These are phyloP conservation scores for Heterochromis multidens DNA, from an alignment of 2,113 vertebrate genomes.

Conservation along the genomic window DNA sequence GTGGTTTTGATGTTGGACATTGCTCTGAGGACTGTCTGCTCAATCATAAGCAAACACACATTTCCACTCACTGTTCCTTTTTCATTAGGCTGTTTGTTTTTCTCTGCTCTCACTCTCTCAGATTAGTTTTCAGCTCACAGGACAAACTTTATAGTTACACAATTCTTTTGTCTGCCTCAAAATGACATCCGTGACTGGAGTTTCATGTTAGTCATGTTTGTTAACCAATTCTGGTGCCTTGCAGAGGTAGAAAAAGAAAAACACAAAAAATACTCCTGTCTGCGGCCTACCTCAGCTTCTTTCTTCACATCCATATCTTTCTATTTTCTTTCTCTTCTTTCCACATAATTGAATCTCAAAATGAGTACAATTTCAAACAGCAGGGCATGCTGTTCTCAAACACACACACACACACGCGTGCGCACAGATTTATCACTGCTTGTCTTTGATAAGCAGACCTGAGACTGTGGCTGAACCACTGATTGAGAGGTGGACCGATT, in stretches of 20 bases:
- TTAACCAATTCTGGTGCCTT: background rate
- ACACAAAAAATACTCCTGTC: background rate
- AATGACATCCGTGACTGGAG: background rate
- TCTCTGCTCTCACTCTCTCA: background rate
- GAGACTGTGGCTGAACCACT: background rate
- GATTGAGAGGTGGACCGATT: constrained; percentile 55
- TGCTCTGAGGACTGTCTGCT: background rate
- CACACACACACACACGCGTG: background rate
- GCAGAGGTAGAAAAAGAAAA: background rate
- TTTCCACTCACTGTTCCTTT: background rate
- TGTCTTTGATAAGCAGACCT: background rate
- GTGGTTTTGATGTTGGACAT: background rate
- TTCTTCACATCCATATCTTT: background rate
- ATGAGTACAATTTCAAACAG: background rate
- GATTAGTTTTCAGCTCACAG: background rate
- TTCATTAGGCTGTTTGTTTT: background rate
- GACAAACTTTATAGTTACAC: background rate
- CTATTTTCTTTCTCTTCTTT: background rate
- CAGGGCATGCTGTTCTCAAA: background rate
- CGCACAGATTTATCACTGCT: background rate
- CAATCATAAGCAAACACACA: background rate
- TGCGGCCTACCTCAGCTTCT: background rate
- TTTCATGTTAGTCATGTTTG: background rate
- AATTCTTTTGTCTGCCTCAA: background rate
- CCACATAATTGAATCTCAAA: constrained; percentile 10